Evolutionary conservation across 2,888 invertebrate species (phyloP).

Genomic region (Epistrophella euchroma): DNA sequence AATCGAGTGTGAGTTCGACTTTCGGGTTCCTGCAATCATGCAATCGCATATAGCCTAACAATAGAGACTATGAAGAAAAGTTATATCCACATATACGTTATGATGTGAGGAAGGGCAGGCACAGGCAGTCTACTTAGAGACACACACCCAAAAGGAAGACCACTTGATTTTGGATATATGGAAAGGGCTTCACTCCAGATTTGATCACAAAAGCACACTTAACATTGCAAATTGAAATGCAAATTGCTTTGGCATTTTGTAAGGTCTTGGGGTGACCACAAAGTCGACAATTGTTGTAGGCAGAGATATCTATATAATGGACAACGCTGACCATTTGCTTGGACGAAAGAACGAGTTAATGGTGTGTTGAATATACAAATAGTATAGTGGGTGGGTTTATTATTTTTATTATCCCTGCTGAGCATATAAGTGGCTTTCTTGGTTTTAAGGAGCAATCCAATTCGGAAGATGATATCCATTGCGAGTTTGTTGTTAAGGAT

Average conservation of each 20-base stretch:
- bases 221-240: constrained; percentile 75
- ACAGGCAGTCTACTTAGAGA: background rate
- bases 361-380: constrained; percentile 58
- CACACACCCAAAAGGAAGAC: constrained; percentile 1
- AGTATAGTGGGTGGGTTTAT: constrained; percentile 23
- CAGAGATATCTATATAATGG: background rate
- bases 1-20: constrained; percentile 28
- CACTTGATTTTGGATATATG: constrained; percentile 50
- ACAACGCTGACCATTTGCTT: constrained; percentile 60
- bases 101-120: too few species aligned
- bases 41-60: constrained; percentile 31
- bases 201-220: constrained; percentile 74
- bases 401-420: constrained; percentile 58
- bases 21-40: constrained; percentile 50
- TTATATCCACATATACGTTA: constrained; percentile 7
- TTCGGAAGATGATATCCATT: constrained; percentile 38
- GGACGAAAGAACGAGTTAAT: background rate
- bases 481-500: constrained; percentile 31
- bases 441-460: constrained; percentile 27
- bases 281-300: constrained; percentile 14
- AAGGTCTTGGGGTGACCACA: constrained; percentile 37
- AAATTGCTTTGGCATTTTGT: constrained; percentile 71
- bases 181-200: constrained; percentile 55
- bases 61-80: constrained; percentile 40
- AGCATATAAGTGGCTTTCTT: constrained; percentile 24